Base-by-base conservation (phyloP, 2,888 invertebrate genomes). In the Spicauda simplicius region DNA sequence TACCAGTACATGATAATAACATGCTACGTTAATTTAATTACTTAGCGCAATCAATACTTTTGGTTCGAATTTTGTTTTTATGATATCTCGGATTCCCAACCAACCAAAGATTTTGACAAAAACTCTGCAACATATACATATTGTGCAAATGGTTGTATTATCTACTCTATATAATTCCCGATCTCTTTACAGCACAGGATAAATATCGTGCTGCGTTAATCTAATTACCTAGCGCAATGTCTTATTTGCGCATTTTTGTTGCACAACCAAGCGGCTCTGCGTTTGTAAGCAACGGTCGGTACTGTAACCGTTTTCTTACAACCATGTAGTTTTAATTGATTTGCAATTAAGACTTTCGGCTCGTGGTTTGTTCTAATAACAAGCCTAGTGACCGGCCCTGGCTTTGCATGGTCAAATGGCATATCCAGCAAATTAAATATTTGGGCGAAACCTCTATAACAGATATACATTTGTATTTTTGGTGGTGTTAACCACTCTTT, bases 201-300 rank as follows among this genome's bases (percentile, higher is more conserved):
- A 77, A 80, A 79, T 77, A 86, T 82, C 87, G 81, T 82, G 84
- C 85, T 86, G 87, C 60, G 87, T 81, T 90, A 90, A 91, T 90
- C 90, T 90, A 90, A 90, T 91, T 90, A 91, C 86, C 89, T 91
- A 90, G 82, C 88, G 81, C 89, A 88, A 91, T 86, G 90, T 90
- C 91, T 91, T 90, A 89, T 88, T 91, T 87, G 88, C 87, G 83
- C 82, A 79, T 83, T 87, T 83, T 87, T 85, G 87, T 89, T 85
- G 82, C 75, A 84, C 87, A 87, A 90, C 88, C 89, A 80, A 74
- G 77, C 76, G 75, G 82, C 77, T 81, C 79, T 80, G 83, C 79
- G 81, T 77, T 80, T 85, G 86, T 85, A 82, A 84, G 84, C 85
- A 86, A 76, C 76, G 76, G 77, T 76, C 74, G 74, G 77, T 73